Evolutionary conservation across 2,888 invertebrate genomes (phyloP).

Genomic region (Noctuana brunneofusca): DNA sequence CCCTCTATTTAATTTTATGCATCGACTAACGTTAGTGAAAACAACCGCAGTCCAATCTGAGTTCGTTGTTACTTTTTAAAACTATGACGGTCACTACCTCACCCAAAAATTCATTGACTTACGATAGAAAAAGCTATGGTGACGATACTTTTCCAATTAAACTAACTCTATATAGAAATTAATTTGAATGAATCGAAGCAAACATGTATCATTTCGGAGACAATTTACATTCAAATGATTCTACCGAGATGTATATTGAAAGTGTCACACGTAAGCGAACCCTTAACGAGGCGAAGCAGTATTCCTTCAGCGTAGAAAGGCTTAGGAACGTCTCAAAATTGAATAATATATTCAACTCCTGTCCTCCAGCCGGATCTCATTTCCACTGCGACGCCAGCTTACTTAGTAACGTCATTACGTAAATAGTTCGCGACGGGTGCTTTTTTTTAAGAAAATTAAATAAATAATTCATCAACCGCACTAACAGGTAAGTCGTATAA

Average conservation of each 20-base stretch:
- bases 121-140: too few species aligned
- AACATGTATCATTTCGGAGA: not conserved
- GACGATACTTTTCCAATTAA: too few species aligned
- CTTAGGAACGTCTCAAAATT: conserved; percentile 18
- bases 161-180: not conserved
- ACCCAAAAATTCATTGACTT: too few species aligned
- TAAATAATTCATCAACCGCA: conserved; percentile 3
- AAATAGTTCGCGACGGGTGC: conserved; percentile 1
- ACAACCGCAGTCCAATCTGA: too few species aligned
- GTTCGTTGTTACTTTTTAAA: too few species aligned
- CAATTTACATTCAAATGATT: not conserved
- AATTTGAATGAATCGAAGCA: not conserved
- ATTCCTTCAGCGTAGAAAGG: conserved; percentile 10
- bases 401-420: conserved; percentile 11
- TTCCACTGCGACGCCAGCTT: conserved; percentile 12
- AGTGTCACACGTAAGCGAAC: conserved; percentile 4
- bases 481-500: not conserved
- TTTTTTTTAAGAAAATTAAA: conserved; percentile 5
- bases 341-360: conserved; percentile 28
- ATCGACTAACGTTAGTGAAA: too few species aligned
- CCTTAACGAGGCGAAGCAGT: conserved; percentile 3
- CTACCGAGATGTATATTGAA: not conserved
- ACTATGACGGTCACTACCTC: too few species aligned
- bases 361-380: conserved; percentile 23
- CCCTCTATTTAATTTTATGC: too few species aligned